A percentile compares a stretch with the other conserved stretches of the same genome.
phyloP scores from a whole-genome alignment of 2,113 vertebrate genomes.

The Paramormyrops kingsleyae region DNA sequence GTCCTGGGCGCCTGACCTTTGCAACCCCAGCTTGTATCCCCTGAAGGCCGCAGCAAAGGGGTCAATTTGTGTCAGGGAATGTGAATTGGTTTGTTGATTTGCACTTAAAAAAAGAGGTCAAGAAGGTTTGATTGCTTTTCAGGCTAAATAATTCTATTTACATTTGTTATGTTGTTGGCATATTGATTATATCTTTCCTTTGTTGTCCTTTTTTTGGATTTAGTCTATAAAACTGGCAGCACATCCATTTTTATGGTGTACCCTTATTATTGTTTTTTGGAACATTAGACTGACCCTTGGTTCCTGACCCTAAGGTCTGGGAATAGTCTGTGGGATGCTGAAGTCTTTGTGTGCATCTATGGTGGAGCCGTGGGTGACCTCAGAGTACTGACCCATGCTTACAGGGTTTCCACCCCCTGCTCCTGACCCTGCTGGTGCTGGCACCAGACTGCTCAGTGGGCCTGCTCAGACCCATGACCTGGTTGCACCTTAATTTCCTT shows the following conservation, averaged over 20 bases:
- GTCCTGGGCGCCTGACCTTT: not conserved
- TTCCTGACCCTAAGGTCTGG: not conserved
- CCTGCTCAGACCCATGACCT: slow-evolving; percentile 39
- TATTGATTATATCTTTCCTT: not conserved
- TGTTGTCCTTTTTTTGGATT: not conserved
- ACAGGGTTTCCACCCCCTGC: slow-evolving; percentile 49
- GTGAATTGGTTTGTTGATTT: not conserved
- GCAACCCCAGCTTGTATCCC: not conserved
- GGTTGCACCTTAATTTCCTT: slow-evolving; percentile 53
- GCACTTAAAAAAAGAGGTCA: not conserved
- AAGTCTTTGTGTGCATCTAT: not conserved
- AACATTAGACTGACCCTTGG: not conserved
- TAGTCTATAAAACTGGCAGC: not conserved
- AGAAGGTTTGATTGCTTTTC: not conserved
- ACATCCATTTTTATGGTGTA: not conserved
- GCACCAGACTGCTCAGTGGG: slow-evolving; percentile 48
- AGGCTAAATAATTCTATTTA: not conserved
- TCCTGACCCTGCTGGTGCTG: slow-evolving; percentile 41
- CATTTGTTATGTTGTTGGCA: not conserved
- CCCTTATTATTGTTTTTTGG: not conserved
- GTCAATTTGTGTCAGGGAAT: not conserved
- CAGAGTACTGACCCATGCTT: slow-evolving; percentile 36
- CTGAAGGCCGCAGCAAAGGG: not conserved
- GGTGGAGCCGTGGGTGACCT: slow-evolving; percentile 21
- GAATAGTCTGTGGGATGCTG: not conserved